Evolutionary conservation across 2,113 vertebrate genomes (phyloP).

Genomic region (Mus spicilegus): DNA sequence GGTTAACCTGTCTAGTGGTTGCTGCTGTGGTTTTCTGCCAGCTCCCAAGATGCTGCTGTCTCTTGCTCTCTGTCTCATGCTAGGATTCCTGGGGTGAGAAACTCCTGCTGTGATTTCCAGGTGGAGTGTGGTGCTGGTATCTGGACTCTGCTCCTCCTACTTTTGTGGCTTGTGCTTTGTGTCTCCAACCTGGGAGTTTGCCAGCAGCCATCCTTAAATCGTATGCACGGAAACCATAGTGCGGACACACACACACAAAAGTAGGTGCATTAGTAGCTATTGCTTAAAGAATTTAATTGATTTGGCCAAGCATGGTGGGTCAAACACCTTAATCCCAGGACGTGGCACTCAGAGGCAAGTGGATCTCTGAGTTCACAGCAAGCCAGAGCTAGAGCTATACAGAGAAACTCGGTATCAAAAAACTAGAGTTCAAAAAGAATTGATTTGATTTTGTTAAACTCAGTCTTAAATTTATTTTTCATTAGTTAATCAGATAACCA

Average conservation of each 20-base stretch:
- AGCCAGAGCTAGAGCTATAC: not conserved
- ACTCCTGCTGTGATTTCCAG: not conserved
- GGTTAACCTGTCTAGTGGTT: not conserved
- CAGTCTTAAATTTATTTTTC: not conserved
- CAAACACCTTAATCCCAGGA: not conserved
- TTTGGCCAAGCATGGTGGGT: not conserved
- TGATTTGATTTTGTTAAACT: conserved; percentile 49
- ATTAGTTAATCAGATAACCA: not conserved
- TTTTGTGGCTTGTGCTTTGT: not conserved
- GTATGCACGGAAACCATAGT: not conserved
- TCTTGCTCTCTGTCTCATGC: not conserved
- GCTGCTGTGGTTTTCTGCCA: not conserved
- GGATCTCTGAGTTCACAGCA: not conserved
- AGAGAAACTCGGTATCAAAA: not conserved
- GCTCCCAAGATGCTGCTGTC: not conserved
- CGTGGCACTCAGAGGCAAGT: not conserved
- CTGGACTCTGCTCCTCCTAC: not conserved
- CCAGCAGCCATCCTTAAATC: not conserved
- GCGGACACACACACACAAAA: not conserved
- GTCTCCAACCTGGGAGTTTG: not conserved
- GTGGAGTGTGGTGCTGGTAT: no score
- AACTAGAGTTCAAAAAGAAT: not conserved
- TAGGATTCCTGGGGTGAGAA: no score
- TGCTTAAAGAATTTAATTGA: conserved; percentile 41
- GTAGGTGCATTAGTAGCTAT: not conserved